These are phyloP conservation scores for Arnoldichthys spilopterus DNA, from an alignment of 2,797 vertebrate genomes.

Conservation along the genomic window DNA sequence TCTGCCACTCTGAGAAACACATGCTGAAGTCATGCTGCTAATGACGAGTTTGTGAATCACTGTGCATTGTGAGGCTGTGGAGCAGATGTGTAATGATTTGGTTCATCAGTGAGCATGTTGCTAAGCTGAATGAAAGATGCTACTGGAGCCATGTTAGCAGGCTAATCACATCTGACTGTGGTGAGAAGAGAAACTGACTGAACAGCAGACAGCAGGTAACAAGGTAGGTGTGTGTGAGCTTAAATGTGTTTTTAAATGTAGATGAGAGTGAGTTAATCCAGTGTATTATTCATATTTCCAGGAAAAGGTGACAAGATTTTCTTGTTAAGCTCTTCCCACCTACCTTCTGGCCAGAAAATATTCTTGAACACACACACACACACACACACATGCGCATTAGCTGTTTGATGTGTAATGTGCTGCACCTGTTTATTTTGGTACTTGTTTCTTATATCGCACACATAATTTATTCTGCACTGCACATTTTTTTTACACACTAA, in stretches of 20 bases:
- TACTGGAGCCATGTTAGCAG: background rate
- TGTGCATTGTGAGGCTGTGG: background rate
- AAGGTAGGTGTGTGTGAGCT: background rate
- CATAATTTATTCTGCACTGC: background rate
- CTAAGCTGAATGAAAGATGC: conserved; percentile 21
- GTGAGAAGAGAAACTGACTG: conserved; percentile 7
- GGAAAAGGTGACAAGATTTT: conserved; percentile 19
- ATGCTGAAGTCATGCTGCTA: conserved; percentile 18
- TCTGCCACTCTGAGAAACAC: background rate
- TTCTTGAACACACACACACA: background rate
- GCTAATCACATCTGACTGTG: conserved; percentile 9
- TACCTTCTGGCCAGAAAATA: conserved; percentile 1
- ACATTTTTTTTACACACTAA: background rate
- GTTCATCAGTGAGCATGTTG: conserved; percentile 3
- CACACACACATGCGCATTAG: conserved; percentile 3
- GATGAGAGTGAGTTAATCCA: background rate
- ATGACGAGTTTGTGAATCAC: conserved; percentile 14
- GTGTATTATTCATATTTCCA: background rate
- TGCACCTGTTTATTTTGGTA: background rate
- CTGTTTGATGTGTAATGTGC: background rate
- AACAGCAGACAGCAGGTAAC: conserved; percentile 20
- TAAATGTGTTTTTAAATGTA: background rate
- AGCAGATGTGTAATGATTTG: conserved; percentile 31
- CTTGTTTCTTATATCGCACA: background rate
- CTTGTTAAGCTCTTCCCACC: conserved; percentile 14